Conservation (phyloP, 2,888 invertebrate species). For the Meteorus colon region DNA sequence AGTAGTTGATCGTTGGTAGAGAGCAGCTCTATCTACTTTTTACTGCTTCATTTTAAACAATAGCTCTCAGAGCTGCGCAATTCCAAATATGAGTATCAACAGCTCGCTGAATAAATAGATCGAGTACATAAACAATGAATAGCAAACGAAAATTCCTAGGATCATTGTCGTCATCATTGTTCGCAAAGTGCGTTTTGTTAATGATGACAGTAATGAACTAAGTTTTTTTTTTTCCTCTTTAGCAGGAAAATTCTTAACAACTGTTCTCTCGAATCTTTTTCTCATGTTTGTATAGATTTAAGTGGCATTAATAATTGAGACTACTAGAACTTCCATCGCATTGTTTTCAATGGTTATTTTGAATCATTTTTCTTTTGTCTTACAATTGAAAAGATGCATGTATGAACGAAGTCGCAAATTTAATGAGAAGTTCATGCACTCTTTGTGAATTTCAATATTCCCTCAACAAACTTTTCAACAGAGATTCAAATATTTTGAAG, state of each 20-base stretch:
- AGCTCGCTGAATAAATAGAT: conserved; percentile 67
- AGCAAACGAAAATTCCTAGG: neutral
- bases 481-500: no score
- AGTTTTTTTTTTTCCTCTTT: neutral
- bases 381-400: no score
- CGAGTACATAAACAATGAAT: conserved; percentile 53
- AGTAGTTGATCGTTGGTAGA: neutral
- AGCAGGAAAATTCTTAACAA: neutral
- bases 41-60: neutral
- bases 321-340: no score
- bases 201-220: conserved; percentile 26
- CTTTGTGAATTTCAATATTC: no score
- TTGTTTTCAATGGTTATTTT: no score
- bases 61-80: neutral
- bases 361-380: no score
- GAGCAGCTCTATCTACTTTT: neutral
- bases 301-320: neutral
- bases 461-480: no score
- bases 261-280: neutral
- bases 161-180: no score
- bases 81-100: conserved; percentile 50
- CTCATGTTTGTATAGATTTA: neutral
- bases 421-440: no score
- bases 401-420: no score
- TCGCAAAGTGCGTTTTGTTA: neutral